Conservation (phyloP, 2,888 invertebrate species). For the Nomada fucata region DNA sequence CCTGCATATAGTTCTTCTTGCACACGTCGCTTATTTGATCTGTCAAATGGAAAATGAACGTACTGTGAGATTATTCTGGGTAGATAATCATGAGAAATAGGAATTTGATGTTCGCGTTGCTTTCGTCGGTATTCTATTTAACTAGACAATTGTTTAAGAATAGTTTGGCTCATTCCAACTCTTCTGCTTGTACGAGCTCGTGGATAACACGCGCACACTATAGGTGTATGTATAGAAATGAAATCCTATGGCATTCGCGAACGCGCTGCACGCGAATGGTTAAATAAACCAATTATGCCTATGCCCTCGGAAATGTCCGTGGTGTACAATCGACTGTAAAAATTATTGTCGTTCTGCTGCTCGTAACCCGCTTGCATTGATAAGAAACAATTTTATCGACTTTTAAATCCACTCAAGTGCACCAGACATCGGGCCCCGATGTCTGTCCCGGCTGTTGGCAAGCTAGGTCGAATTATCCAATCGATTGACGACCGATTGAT, state of each 20-base stretch:
- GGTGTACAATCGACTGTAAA: neutral
- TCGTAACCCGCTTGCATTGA: constrained; percentile 21
- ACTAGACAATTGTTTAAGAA: no score
- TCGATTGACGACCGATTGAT: constrained; percentile 80
- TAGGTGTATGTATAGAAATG: no score
- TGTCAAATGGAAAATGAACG: constrained; percentile 84
- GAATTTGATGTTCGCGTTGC: no score
- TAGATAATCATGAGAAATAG: no score
- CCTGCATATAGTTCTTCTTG: constrained; percentile 95
- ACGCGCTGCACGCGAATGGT: no score
- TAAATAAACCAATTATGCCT: no score
- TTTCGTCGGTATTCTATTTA: no score
- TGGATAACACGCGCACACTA: no score
- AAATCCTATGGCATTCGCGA: no score
- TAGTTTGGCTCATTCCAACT: no score
- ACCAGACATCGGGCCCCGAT: constrained; percentile 63
- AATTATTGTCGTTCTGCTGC: neutral
- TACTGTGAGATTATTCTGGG: neutral
- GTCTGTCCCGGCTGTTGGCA: constrained; percentile 65
- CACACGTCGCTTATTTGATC: constrained; percentile 96
- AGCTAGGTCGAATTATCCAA: constrained; percentile 76
- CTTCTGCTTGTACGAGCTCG: no score
- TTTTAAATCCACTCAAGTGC: constrained; percentile 35
- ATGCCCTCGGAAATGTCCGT: no score
- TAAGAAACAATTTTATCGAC: constrained; percentile 37